Percentiles rank a stretch among this genome's conserved stretches.
These are phyloP conservation scores for Meliscaeva auricollis DNA, from an alignment of 2,888 invertebrate genomes.

Conservation along the genomic window DNA sequence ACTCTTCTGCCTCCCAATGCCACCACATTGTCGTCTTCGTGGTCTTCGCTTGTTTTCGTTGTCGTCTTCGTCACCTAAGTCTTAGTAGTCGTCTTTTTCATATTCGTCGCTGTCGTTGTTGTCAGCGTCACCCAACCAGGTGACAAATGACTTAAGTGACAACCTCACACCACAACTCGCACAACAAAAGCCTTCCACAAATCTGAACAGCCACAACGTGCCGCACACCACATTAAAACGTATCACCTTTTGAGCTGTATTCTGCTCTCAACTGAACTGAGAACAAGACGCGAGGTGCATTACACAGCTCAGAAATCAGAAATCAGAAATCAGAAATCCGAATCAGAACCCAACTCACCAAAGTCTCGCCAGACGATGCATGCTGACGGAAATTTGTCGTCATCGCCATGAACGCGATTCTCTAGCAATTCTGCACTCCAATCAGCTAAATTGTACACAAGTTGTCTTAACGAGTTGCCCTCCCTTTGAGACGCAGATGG, in stretches of 20 bases:
- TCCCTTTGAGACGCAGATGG: constrained; percentile 8
- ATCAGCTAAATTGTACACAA: constrained; percentile 68
- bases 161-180: constrained; percentile 70
- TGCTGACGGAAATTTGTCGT: constrained; percentile 75
- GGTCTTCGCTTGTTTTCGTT: background rate
- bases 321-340: background rate
- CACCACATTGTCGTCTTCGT: constrained; percentile 16
- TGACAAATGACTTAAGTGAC: constrained; percentile 74
- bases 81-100: background rate
- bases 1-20: constrained; percentile 41
- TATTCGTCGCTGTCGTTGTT: background rate
- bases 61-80: background rate
- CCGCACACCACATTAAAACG: constrained; percentile 56
- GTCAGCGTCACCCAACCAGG: constrained; percentile 42
- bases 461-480: constrained; percentile 42
- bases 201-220: constrained; percentile 15
- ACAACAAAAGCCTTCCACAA: constrained; percentile 66
- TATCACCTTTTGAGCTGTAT: constrained; percentile 39
- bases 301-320: background rate
- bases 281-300: background rate
- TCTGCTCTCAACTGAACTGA: background rate
- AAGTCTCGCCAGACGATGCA: constrained; percentile 65
- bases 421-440: constrained; percentile 68
- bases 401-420: constrained; percentile 68
- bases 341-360: constrained; percentile 30